A percentile compares a stretch with the other conserved stretches of the same genome.
Conservation (phyloP, 2,113 vertebrate genomes). For the Terrapene triunguis region DNA sequence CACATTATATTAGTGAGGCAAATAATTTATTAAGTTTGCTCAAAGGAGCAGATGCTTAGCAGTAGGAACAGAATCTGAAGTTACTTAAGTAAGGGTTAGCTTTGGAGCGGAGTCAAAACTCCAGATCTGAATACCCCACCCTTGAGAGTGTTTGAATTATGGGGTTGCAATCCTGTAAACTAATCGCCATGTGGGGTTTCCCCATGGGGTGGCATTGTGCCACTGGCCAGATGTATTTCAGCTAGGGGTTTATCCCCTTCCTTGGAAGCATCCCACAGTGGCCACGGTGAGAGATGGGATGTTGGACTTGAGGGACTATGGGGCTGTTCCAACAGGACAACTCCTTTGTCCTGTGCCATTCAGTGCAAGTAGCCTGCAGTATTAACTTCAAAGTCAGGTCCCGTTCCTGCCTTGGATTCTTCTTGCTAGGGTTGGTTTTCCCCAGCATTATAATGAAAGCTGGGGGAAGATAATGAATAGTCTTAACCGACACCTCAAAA, state of each 20-base stretch:
- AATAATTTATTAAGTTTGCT: neutral
- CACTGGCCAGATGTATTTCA: neutral
- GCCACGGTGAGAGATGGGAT: rapidly evolving
- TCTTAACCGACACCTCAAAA: neutral
- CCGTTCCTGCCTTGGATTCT: neutral
- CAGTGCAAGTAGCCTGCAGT: neutral
- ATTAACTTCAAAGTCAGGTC: neutral
- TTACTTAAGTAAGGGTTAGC: neutral
- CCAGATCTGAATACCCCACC: neutral
- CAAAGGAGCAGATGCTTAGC: neutral
- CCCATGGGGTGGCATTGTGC: rapidly evolving
- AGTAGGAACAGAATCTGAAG: neutral
- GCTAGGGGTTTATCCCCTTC: neutral
- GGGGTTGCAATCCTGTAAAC: neutral
- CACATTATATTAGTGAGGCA: neutral
- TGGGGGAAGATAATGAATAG: neutral
- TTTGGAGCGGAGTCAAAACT: neutral
- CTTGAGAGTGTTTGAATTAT: neutral
- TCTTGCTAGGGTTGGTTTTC: neutral
- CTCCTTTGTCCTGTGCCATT: neutral
- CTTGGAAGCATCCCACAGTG: neutral
- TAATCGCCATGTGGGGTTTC: neutral
- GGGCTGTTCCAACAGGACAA: rapidly evolving
- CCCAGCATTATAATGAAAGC: neutral
- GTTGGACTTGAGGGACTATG: rapidly evolving